Percentiles rank a stretch among this genome's conserved stretches.
Evolutionary conservation across 2,888 invertebrate species (phyloP).

Genomic region (Microchrysa polita): DNA sequence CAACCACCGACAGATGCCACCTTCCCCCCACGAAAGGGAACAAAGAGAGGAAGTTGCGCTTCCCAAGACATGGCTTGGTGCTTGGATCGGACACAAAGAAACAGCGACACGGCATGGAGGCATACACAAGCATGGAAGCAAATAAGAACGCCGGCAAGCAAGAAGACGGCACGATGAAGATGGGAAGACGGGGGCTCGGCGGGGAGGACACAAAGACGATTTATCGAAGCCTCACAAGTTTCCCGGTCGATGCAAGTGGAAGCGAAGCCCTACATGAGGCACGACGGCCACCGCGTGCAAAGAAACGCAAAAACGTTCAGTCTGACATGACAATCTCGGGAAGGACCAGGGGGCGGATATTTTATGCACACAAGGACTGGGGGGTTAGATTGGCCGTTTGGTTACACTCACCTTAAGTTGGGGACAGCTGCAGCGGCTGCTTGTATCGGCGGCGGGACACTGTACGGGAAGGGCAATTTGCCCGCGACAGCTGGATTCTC

Average conservation of each 20-base stretch:
- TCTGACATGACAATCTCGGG: slow-evolving; percentile 12
- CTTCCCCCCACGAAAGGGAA: not conserved
- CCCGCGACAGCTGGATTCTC: slow-evolving; percentile 73
- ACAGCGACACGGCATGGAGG: too few relatives aligned
- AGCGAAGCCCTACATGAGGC: slow-evolving; percentile 19
- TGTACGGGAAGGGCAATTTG: slow-evolving; percentile 76
- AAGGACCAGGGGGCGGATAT: slow-evolving; percentile 15
- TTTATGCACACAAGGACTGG: not conserved
- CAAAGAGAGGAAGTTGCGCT: slow-evolving; percentile 6
- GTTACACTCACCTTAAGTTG: slow-evolving; percentile 62
- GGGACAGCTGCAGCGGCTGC: slow-evolving; percentile 64
- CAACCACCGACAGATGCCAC: not conserved
- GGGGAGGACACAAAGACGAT: slow-evolving; percentile 27
- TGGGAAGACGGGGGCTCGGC: not conserved
- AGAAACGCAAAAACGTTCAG: not conserved
- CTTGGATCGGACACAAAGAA: too few relatives aligned
- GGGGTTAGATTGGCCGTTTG: not conserved
- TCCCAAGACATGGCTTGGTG: not conserved
- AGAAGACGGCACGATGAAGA: not conserved
- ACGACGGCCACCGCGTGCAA: not conserved
- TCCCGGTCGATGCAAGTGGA: slow-evolving; percentile 18
- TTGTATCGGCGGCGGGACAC: slow-evolving; percentile 75
- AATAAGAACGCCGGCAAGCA: slow-evolving; percentile 10
- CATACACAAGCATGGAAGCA: not conserved
- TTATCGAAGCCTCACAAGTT: slow-evolving; percentile 38